Conservation (phyloP, 2,888 invertebrate genomes). For the Agrochola circellaris region DNA sequence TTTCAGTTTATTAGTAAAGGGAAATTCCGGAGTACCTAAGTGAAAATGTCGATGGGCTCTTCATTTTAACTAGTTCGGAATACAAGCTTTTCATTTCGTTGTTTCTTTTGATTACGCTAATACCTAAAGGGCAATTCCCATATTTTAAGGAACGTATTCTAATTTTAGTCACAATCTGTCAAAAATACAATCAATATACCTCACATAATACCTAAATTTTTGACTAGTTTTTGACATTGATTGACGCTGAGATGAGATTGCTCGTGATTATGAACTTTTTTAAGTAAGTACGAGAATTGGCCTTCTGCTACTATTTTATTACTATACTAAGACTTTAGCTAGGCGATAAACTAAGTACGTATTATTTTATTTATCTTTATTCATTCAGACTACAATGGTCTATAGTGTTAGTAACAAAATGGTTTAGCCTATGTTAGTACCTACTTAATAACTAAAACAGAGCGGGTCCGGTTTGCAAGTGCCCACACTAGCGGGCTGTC, state of each 20-base stretch:
- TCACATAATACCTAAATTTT: no score
- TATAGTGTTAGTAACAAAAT: no score
- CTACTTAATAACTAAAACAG: no score
- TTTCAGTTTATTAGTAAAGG: conserved; percentile 41
- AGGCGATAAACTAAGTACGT: neutral
- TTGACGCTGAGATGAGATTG: neutral
- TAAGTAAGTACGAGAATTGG: no score
- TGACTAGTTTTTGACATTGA: no score
- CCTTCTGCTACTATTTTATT: neutral
- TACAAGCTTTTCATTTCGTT: conserved; percentile 9
- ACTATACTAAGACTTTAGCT: neutral
- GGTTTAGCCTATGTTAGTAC: no score
- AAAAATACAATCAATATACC: no score
- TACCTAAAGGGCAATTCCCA: neutral
- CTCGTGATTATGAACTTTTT: neutral
- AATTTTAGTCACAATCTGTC: no score
- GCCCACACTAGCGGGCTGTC: no score
- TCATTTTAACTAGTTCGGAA: conserved; percentile 12
- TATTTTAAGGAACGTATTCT: neutral
- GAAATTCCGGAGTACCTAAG: conserved; percentile 7
- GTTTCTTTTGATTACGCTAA: neutral
- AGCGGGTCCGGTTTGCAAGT: no score
- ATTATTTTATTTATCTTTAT: no score
- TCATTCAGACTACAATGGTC: no score
- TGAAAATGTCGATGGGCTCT: conserved; percentile 22